phyloP scores from a whole-genome alignment of 2,113 vertebrate genomes.

The Anser brachyrhynchus region DNA sequence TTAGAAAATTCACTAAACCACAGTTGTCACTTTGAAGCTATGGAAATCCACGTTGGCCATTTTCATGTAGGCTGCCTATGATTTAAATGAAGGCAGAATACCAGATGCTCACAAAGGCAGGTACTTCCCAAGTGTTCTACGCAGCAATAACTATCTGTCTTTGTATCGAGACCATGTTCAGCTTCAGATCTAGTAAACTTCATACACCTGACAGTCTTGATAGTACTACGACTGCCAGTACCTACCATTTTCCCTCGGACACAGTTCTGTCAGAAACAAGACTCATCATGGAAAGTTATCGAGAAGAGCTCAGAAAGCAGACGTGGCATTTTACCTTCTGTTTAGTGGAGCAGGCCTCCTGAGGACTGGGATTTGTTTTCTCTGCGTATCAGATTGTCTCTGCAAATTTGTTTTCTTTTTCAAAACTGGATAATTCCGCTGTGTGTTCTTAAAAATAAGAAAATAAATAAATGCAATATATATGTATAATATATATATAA shows the following conservation, averaged over 20 bases:
- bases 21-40: background rate
- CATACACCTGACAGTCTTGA: background rate
- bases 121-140: background rate
- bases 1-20: background rate
- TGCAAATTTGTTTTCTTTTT: constrained; percentile 77
- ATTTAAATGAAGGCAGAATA: background rate
- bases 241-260: background rate
- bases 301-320: background rate
- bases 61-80: background rate
- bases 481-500: background rate
- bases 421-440: constrained; percentile 79
- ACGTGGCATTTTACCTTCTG: constrained; percentile 79
- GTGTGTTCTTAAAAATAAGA: constrained; percentile 70
- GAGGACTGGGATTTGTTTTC: constrained; percentile 71
- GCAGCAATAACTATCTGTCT: background rate
- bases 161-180: rapidly evolving
- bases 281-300: background rate
- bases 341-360: constrained; percentile 81
- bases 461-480: background rate
- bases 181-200: background rate
- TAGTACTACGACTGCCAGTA: background rate
- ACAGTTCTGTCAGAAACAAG: background rate
- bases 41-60: rapidly evolving
- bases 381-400: constrained; percentile 82
- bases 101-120: background rate